phyloP scores from a whole-genome alignment of 2,797 vertebrate genomes.

The Macropus fuliginosus region DNA sequence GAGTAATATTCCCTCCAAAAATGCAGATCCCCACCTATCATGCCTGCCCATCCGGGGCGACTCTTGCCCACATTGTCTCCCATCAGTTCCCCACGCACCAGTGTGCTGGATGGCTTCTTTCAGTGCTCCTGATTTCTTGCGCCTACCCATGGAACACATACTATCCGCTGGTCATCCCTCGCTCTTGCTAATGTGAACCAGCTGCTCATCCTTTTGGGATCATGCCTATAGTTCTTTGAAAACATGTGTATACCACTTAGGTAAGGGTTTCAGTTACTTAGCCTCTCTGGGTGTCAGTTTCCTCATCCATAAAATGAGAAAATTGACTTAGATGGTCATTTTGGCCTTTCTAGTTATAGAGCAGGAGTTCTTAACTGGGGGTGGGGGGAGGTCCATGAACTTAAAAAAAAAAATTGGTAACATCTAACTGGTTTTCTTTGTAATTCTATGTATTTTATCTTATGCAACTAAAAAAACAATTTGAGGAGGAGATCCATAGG shows the following conservation, averaged over 20 bases:
- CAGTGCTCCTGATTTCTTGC: not conserved
- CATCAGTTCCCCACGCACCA: not conserved
- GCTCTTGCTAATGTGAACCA: not conserved
- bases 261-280: not conserved
- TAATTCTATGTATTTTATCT: not conserved
- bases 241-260: not conserved
- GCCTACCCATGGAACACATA: not conserved
- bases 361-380: not conserved
- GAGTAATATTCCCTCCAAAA: not conserved
- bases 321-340: not conserved
- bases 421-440: not conserved
- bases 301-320: not conserved
- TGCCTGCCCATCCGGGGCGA: not conserved
- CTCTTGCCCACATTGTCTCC: fast-evolving
- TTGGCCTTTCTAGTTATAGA: not conserved
- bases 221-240: not conserved
- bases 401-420: not conserved
- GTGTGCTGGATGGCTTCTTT: not conserved
- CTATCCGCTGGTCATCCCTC: not conserved
- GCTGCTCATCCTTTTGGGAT: not conserved
- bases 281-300: not conserved
- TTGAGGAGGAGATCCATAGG: not conserved
- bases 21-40: not conserved
- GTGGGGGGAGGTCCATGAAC: not conserved
- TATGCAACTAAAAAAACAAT: not conserved